Evolutionary conservation across 2,113 vertebrate species (phyloP), one percentile per base, ranked within the genome.

Genomic region (Scartelaos histophorus): DNA sequence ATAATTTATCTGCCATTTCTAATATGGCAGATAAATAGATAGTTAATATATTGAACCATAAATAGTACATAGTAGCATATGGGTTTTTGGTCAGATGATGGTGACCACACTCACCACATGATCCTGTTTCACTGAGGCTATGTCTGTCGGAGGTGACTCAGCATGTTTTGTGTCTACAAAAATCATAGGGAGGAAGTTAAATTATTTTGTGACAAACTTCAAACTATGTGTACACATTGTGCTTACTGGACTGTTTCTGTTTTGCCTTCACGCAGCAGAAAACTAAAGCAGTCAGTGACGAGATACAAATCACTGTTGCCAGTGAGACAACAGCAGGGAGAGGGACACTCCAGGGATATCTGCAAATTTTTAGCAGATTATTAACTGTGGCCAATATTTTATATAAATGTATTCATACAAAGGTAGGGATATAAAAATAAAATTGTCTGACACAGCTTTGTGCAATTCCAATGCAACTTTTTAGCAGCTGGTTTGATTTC

Each of bases 141-240:
- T 61, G 58, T 85, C 82, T 70, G 72, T 53, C 56, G 81, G 83
- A 53, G 56, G 15, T 81, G 85, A 87, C 69, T 89, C 88, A 86
- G 60, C 12, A 5, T 10, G 12, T 67, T 66, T 80, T 73, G 75
- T 83, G 70, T 81, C 92, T 92, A 35, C 38, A 56, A 71, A 79
- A 85, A 84, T 15, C 71, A 54, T 54, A 72, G n/a, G 58, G 1
- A 19, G 61, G 25, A 29, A 69, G 19, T 69, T 57, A 43, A 53
- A 62, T 11, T 67, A 49, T 35, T 51, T 64, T n/a, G 24, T 62
- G 64, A 11, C 79, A 49, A 61, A 25, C 51, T 68, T 35, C 54
- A 21, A 62, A 35, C 22, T 65, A 17, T 69, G 34, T 5, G 73
- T 66, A 9, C 46, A 51, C 38, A 54, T 81, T 67, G 19, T 70